Base-by-base conservation (phyloP, 2,888 invertebrate species). In the Drosophila histrio region DNA sequence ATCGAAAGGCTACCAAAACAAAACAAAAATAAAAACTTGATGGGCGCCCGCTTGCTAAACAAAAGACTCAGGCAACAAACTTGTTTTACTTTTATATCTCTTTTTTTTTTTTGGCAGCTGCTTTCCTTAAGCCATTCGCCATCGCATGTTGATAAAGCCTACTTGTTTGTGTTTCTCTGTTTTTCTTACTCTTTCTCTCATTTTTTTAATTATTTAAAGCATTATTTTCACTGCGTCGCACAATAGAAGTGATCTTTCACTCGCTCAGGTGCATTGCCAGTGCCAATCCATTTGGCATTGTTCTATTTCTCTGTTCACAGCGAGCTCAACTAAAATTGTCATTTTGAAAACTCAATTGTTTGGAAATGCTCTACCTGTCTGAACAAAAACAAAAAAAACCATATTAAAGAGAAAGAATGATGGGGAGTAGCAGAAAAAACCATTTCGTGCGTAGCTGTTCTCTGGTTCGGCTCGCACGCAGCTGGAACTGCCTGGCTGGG, bases 261-360 rank as follows among this genome's bases (percentile, higher is more conserved):
- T 61, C 36, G 72, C 58, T 87, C 83, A 76, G 73, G 77, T 86
- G 83, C 73, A 83, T 41, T 71, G 70, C 52, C 67, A 66, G 49
- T 30, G 49, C n/a, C 57, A 58, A 47, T 57, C 49, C 57, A 58
- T 58, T 19, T 17, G 69, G 60, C 82, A 76, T 87, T 83, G 83
- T 86, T 85, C 77, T 79, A 79, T 57, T 73, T 77, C 13, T 52
- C 39, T 49, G 43, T 66, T 68, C 60, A 52, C 58, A 60, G 46
- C 47, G 15, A 38, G 26, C 44, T 41, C 41, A 11, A 61, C 34
- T 32, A 73, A 85, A 84, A 79, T 70, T 88, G 80, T 88, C 88
- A 88, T 64, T 86, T 68, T 54, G 43, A 76, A 66, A 88, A 83
- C 80, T 80, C 74, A 78, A 88, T 88, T 88, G 85, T 87, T 72